A percentile compares a stretch with the other conserved stretches of the same genome.
These are phyloP conservation scores for Ditylenchus weischeri DNA, from an alignment of 2,888 invertebrate species.

Conservation along the genomic window DNA sequence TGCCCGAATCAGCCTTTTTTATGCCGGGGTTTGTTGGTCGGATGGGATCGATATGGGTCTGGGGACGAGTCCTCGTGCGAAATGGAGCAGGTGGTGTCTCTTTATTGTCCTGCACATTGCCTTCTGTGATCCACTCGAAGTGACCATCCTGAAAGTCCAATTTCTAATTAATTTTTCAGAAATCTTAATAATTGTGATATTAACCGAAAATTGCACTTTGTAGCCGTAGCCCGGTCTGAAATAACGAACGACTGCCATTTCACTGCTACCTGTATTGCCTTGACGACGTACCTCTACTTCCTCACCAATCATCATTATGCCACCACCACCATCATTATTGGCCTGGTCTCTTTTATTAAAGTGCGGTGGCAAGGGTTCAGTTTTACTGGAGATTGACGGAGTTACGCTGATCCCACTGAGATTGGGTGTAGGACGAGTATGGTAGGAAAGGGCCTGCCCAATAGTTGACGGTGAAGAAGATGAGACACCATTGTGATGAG, in stretches of 20 bases:
- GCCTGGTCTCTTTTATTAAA: too few species aligned
- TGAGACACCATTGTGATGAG: too few species aligned
- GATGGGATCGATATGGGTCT: background rate
- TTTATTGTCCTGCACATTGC: background rate
- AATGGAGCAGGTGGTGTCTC: background rate
- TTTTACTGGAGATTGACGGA: too few species aligned
- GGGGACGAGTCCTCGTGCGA: background rate
- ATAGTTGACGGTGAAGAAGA: too few species aligned
- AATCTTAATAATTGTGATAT: background rate
- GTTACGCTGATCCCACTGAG: too few species aligned
- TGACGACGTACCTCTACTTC: slow-evolving; percentile 9
- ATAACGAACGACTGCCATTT: slow-evolving; percentile 13
- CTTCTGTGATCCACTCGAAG: slow-evolving; percentile 22
- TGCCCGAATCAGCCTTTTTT: too few species aligned
- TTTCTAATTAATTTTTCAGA: background rate
- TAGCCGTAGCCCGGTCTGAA: slow-evolving; percentile 13
- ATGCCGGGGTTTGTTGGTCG: background rate
- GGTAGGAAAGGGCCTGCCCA: too few species aligned
- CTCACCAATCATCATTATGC: slow-evolving; percentile 3
- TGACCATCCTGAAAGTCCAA: slow-evolving; percentile 15
- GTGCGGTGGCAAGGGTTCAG: too few species aligned
- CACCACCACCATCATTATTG: background rate
- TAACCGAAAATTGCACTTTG: slow-evolving; percentile 18
- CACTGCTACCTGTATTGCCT: background rate
- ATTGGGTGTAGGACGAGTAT: too few species aligned